Conservation (phyloP, 2,888 invertebrate genomes). For the Cryptus viduatorius region DNA sequence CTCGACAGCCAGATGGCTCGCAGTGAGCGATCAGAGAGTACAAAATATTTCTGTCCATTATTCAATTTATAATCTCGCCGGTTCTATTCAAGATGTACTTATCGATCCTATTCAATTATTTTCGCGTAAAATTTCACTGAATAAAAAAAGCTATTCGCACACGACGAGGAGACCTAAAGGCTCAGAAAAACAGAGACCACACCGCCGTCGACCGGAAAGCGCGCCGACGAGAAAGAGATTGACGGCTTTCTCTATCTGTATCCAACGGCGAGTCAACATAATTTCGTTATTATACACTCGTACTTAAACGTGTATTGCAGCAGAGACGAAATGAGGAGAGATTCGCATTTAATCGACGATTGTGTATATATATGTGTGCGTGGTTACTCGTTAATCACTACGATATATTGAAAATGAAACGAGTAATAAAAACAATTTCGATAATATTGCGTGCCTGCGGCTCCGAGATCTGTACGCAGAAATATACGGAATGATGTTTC, state of each 20-base stretch:
- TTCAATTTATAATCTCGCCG: neutral
- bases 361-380: neutral
- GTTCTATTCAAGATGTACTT: neutral
- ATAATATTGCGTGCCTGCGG: neutral
- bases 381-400: neutral
- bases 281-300: slow-evolving; percentile 28
- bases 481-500: neutral
- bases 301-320: neutral
- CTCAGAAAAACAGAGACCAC: slow-evolving; percentile 1
- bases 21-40: slow-evolving; percentile 76
- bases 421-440: neutral
- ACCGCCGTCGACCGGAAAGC: slow-evolving; percentile 5
- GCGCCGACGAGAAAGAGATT: slow-evolving; percentile 34
- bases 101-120: neutral
- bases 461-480: neutral
- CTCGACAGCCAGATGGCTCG: slow-evolving; percentile 73
- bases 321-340: neutral
- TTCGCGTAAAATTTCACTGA: neutral
- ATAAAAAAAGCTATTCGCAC: neutral
- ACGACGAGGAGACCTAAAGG: neutral
- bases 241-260: slow-evolving; percentile 31
- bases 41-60: slow-evolving; percentile 63
- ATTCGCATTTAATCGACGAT: neutral
- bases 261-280: slow-evolving; percentile 36
- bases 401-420: neutral